Evolutionary conservation across 2,797 vertebrate species (phyloP), one percentile per base, ranked within the genome.

Genomic region (Carduelis carduelis): DNA sequence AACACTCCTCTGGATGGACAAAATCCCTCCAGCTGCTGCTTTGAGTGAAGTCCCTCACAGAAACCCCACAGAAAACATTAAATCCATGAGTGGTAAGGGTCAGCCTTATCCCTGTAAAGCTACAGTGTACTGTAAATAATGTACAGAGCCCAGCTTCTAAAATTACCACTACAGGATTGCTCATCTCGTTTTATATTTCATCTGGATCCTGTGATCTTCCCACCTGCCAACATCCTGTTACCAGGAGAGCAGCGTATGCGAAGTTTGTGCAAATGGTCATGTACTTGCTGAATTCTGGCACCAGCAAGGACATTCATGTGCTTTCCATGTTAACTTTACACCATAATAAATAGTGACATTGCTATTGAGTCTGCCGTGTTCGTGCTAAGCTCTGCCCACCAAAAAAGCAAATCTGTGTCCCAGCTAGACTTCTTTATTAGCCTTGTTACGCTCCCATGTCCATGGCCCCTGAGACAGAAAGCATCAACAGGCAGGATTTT

Each of bases 171-270:
- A 83, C 34, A 4, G 74, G 79, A 90, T 89, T 87, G 77, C 93
- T 96, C 87, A 71, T 77, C 91, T 92, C 26, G 1, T 92, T 30
- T 96, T 93, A 72, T 23, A 13, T 96, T 96, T 97, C 96, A 87
- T 88, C 78, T 89, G 87, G 93, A 95, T 94, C 87, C 96, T 91
- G 81, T 96, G 96, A 94, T 96, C 93, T 93, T 80, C 89, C 79
- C 93, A 96, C 93, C 89, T 96, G 97, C 96, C 93, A 97, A 93
- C 93, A 97, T 96, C 95, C 89, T 83, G 71, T 83, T 95, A 92
- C 88, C 82, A 94, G 89, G 94, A 95, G 44, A 94, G 87, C 55
- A 11, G 61, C n/a, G 68, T 66, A 47, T 90, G 83, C 81, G 74
- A 83, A 85, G 75, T 85, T 88, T 89, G 95, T 91, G 82, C 89